Evolutionary conservation across 2,113 vertebrate genomes (phyloP), one percentile per base, ranked within the genome.

Genomic region (Furnarius figulus): DNA sequence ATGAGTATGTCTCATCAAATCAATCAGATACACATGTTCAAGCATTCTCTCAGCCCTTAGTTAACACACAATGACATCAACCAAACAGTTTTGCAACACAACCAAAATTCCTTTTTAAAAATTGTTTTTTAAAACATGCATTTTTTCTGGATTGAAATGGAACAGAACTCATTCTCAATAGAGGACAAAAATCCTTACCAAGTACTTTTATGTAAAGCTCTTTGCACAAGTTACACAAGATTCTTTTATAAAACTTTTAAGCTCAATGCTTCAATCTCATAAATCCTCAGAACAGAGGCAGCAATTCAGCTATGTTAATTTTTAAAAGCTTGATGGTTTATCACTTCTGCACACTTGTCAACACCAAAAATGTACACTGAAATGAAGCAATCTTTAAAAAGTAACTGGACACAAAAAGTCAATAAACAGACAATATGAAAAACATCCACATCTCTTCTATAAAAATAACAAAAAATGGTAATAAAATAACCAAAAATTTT

Each of bases 241-340:
- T 91, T 53, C 16, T 79, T 96, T 96, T 76, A 89, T 71, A 88
- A 97, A 77, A 87, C 79, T 40, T 96, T 95, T 46, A 90, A 78
- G 72, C 70, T 93, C 27, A 96, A 58, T 70, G 87, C 52, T 94
- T 72, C 93, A 95, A 85, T 96, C 90, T 90, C 82, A 5, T 90
- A 97, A 98, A 96, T 97, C 95, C 94, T 96, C 44, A 90, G 72
- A 90, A 96, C 84, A 89, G 91, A 93, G 37, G 90, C 62, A 92
- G 65, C 77, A 97, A 92, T 66, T 96, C 67, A 96, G 75, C 92
- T 89, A 67, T 12, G 1, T 62, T 93, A 81, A 90, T 31, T 90
- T 91, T 85, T 72, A 61, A 59, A 93, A 65, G 65, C 52, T 58
- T 70, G 83, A 84, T 56, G 63, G 65, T 87, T 92, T 88, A 86